Base-by-base conservation (phyloP, 2,888 invertebrate species). In the Drosophila imparisetae region DNA sequence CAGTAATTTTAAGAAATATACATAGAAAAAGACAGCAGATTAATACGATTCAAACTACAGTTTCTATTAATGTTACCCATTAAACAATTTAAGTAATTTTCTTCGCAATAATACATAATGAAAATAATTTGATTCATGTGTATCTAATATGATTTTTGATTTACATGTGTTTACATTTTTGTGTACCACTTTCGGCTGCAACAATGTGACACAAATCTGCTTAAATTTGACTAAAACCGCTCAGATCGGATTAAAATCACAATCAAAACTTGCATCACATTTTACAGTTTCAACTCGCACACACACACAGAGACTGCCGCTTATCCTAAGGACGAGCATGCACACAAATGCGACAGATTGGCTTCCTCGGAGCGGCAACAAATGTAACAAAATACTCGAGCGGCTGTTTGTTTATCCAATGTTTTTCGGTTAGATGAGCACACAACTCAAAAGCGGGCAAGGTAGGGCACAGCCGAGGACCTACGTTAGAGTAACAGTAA, bases 181-280 rank as follows among this genome's bases (percentile, higher is more conserved):
- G 81, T 48, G 72, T 74, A 60, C 72, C 86, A 74, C 78, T 83
- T 78, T 86, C 59, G 72, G 77, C 70, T 68, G 72, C 73, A 60
- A 77, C 82, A 80, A 83, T 82, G 81, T 92, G 93, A 92, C 92
- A 90, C 75, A 92, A 93, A 93, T 92, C 93, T 92, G 75, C 84
- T 91, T 92, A 93, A 93, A 93, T 92, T 93, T 93, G 92, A 92
- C 93, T 92, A 90, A 85, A 93, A 92, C 86, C 90, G 92, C 91
- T 92, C 90, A 91, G 86, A 91, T 82, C 92, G 92, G 93, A 91
- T 93, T 93, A 93, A 91, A 90, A 80, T 80, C 81, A 66, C 81
- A 88, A 90, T 91, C 86, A 84, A 83, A 84, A 83, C 83, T 86
- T 79, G 75, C 77, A 75, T 68, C 81, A 80, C 85, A 89, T 80